phyloP scores from a whole-genome alignment of 2,888 invertebrate genomes.

The Pyrrhia umbra region DNA sequence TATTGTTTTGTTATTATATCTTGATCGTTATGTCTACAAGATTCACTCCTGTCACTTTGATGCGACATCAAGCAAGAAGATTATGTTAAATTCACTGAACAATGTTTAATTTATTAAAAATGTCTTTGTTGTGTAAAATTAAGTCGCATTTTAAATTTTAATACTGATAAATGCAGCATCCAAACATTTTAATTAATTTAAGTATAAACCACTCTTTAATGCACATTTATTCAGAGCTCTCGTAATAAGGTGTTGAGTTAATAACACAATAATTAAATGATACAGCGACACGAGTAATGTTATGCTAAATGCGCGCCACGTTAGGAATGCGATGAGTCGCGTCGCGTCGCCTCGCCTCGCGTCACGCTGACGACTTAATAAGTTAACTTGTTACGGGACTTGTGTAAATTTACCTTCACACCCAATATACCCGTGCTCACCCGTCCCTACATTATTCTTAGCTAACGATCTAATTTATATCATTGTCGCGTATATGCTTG shows the following conservation, averaged over 20 bases:
- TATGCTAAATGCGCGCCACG: constrained; percentile 58
- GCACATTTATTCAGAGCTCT: neutral
- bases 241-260: constrained; percentile 23
- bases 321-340: constrained; percentile 80
- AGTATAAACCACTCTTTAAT: neutral
- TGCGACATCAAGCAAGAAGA: constrained; percentile 59
- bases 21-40: constrained; percentile 64
- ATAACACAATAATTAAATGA: constrained; percentile 57
- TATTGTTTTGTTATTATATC: constrained; percentile 62
- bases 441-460: constrained; percentile 84
- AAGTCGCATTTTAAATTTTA: neutral
- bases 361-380: constrained; percentile 86
- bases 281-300: constrained; percentile 52
- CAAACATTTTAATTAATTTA: neutral
- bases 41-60: constrained; percentile 60
- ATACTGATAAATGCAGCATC: no score
- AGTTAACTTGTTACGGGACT: constrained; percentile 86
- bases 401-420: constrained; percentile 89
- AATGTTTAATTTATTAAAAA: constrained; percentile 18
- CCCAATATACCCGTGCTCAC: constrained; percentile 81
- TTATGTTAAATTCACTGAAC: constrained; percentile 64
- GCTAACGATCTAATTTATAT: constrained; percentile 86
- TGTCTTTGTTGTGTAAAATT: no score
- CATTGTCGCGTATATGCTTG: constrained; percentile 72
- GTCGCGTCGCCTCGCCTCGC: constrained; percentile 66